A percentile compares a stretch with the other conserved stretches of the same genome.
These are phyloP conservation scores for Gasterosteus aculeatus DNA, from an alignment of 2,113 vertebrate genomes.

Conservation along the genomic window DNA sequence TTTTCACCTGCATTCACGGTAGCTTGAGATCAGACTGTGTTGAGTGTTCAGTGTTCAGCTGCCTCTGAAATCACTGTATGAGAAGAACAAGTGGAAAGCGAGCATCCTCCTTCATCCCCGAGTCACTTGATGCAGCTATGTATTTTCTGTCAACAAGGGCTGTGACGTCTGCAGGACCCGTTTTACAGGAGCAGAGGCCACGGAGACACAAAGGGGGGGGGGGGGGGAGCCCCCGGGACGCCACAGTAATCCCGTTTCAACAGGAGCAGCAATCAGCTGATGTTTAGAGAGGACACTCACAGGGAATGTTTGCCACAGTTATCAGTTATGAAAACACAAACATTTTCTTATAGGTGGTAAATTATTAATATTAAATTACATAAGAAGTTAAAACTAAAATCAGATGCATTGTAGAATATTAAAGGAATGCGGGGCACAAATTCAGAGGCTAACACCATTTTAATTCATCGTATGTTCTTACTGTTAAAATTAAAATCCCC, in stretches of 20 bases:
- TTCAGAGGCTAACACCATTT: neutral
- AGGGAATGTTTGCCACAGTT: neutral
- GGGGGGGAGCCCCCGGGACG: neutral
- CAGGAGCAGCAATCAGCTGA: neutral
- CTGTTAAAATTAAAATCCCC: neutral
- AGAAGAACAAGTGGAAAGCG: neutral
- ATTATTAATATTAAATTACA: too few species aligned
- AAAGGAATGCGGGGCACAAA: neutral
- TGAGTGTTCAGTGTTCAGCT: neutral
- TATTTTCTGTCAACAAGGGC: neutral
- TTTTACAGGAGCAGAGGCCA: neutral
- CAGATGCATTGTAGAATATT: neutral
- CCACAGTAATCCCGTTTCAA: slow-evolving; percentile 6
- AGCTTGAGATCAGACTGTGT: neutral
- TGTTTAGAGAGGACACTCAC: neutral
- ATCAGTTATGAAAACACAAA: too few species aligned
- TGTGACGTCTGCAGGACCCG: neutral
- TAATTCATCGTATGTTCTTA: neutral
- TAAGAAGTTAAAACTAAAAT: neutral
- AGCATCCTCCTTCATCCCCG: neutral
- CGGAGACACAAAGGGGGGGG: neutral
- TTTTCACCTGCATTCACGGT: neutral
- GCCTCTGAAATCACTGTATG: neutral
- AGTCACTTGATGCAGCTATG: too few species aligned
- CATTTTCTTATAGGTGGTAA: too few species aligned